A percentile compares a stretch with the other conserved stretches of the same genome.
phyloP scores from a whole-genome alignment of 2,113 vertebrate genomes.

The Thalassoma bifasciatum region DNA sequence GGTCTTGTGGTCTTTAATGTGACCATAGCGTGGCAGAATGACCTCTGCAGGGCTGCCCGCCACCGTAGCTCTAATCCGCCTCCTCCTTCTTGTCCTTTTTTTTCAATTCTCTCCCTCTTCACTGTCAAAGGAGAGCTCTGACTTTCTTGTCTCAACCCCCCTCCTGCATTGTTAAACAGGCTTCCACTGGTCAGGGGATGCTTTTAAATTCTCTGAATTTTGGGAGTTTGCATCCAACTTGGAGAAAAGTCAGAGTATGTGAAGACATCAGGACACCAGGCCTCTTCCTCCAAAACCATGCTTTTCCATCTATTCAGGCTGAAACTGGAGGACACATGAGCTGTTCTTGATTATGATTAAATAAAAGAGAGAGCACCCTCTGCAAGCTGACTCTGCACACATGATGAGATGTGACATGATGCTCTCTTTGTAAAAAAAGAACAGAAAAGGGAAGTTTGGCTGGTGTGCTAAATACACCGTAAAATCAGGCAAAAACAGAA shows the following conservation, averaged over 20 bases:
- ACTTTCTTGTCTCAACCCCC: slow-evolving; percentile 85
- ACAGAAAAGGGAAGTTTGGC: too few species aligned
- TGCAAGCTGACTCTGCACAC: too few species aligned
- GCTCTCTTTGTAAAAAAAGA: too few species aligned
- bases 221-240: not conserved
- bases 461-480: too few species aligned
- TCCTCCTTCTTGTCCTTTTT: slow-evolving; percentile 28
- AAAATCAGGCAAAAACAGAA: too few species aligned
- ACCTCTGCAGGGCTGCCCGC: slow-evolving; percentile 84
- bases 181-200: slow-evolving; percentile 33
- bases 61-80: slow-evolving; percentile 86
- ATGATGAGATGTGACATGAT: too few species aligned
- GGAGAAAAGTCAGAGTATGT: slow-evolving; percentile 3
- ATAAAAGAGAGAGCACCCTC: too few species aligned
- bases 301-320: not conserved
- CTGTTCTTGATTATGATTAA: too few species aligned
- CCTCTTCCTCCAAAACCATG: not conserved
- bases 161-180: slow-evolving; percentile 81
- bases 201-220: slow-evolving; percentile 13
- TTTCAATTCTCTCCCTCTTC: slow-evolving; percentile 76
- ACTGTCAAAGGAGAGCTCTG: slow-evolving; percentile 82
- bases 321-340: not conserved
- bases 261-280: not conserved
- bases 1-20: slow-evolving; percentile 81
- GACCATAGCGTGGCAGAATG: slow-evolving; percentile 84